Conservation (phyloP, 2,888 invertebrate genomes). For the Spatulosminthurus flaviceps region DNA sequence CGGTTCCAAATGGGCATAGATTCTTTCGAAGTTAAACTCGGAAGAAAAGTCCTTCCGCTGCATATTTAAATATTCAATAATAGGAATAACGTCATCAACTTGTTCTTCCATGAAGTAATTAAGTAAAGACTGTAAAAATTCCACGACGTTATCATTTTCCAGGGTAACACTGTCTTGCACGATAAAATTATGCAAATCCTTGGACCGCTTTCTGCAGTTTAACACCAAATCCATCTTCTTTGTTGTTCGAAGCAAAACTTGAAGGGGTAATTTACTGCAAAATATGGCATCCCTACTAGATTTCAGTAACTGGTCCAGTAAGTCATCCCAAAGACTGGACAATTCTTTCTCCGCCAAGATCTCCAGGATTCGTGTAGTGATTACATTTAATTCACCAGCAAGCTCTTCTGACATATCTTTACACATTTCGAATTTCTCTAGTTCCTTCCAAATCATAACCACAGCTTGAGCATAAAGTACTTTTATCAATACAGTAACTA, state of each 20-base stretch:
- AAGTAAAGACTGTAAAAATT: constrained; percentile 27
- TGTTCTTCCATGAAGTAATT: constrained; percentile 43
- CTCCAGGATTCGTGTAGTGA: constrained; percentile 33
- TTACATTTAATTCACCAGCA: constrained; percentile 40
- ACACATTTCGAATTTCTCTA: constrained; percentile 50
- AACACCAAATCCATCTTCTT: constrained; percentile 41
- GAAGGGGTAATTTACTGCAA: constrained; percentile 45
- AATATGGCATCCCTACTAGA: constrained; percentile 29
- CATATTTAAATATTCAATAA: constrained; percentile 39
- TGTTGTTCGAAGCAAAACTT: constrained; percentile 46
- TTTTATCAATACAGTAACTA: constrained; percentile 48
- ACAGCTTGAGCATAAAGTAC: constrained; percentile 56
- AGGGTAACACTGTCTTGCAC: constrained; percentile 40
- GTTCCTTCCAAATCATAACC: constrained; percentile 52
- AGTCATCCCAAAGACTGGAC: constrained; percentile 30
- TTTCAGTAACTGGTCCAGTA: constrained; percentile 28
- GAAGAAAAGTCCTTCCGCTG: constrained; percentile 37
- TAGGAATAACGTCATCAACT: constrained; percentile 14
- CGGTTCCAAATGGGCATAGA: constrained; percentile 49
- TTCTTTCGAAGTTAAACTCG: constrained; percentile 52
- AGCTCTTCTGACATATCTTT: constrained; percentile 52
- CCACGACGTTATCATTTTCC: neutral
- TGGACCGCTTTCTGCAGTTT: constrained; percentile 16
- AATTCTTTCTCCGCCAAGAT: constrained; percentile 33
- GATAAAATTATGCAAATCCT: constrained; percentile 25